These are phyloP conservation scores for Andricus quercusramuli DNA, from an alignment of 2,888 invertebrate genomes.

Conservation along the genomic window DNA sequence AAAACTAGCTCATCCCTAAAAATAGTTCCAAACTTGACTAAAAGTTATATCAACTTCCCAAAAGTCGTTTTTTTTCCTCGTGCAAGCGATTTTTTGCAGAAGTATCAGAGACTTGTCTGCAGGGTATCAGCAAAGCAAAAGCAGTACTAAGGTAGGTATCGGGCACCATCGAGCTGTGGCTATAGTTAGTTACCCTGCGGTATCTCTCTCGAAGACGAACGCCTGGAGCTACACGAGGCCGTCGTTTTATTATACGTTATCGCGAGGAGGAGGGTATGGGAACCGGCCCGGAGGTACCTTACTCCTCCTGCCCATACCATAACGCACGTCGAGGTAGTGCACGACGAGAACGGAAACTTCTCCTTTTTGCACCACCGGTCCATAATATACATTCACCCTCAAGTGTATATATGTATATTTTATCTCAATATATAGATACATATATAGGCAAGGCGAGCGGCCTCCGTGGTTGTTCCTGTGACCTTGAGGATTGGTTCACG, in stretches of 20 bases:
- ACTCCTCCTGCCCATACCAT: slow-evolving; percentile 66
- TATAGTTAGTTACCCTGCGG: slow-evolving; percentile 57
- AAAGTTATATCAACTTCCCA: slow-evolving; percentile 20
- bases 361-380: slow-evolving; percentile 52
- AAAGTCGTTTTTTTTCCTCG: slow-evolving; percentile 5
- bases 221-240: slow-evolving; percentile 73
- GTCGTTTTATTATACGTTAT: slow-evolving; percentile 77
- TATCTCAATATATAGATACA: background rate
- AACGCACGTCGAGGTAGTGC: slow-evolving; percentile 66
- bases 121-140: slow-evolving; percentile 10
- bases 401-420: slow-evolving; percentile 19
- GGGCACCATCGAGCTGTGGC: slow-evolving; percentile 54
- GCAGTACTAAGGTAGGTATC: slow-evolving; percentile 44
- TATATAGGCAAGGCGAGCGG: background rate
- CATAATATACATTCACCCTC: slow-evolving; percentile 36
- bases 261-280: slow-evolving; percentile 73
- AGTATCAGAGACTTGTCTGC: slow-evolving; percentile 26
- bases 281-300: slow-evolving; percentile 70
- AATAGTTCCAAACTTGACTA: slow-evolving; percentile 15
- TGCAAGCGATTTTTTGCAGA: slow-evolving; percentile 9
- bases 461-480: background rate
- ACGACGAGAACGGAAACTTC: slow-evolving; percentile 54
- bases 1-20: background rate
- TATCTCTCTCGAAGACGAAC: slow-evolving; percentile 70
- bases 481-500: slow-evolving; percentile 25